Evolutionary conservation across 2,888 invertebrate species (phyloP), one percentile per base, ranked within the genome.

Genomic region (Galerucella pusilla): DNA sequence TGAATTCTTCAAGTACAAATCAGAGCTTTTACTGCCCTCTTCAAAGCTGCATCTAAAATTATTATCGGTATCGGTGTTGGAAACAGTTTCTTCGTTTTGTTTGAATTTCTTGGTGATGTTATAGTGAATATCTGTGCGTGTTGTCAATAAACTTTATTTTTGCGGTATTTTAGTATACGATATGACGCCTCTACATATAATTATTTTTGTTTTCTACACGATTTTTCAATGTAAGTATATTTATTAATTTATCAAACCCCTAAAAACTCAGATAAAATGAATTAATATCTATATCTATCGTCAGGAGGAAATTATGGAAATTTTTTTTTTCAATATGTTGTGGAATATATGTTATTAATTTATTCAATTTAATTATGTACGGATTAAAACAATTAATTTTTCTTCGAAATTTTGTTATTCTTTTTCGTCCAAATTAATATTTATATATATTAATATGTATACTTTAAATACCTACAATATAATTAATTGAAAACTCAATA

Each of bases 1-100:
- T 49, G 46, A 14, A 67, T 54, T 54, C 54, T 67, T 67, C 11
- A 35, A 28, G 68, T 77, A 65, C 74, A 75, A 78, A 75, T 77
- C 67, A 59, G 67, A 57, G 73, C 65, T 75, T 73, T 72, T 73
- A 66, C 71, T 69, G 72, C 73, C 77, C 75, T 75, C 76, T 69
- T 73, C 57, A 68, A 57, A 64, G 68, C 74, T 77, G 68, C 75
- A 74, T 70, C 73, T 49, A 12, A 57, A 57, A 57, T 68, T 42
- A 11, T 49, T 49, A 4, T 49, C 49, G 49, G 49, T 49, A 57
- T 64, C 68, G 49, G 28, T 67, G 49, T 60, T 54, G 35, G 61
- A 42, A 57, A 59, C 68, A 73, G 68, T 59, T 74, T 67, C n/a
- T 52, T 68, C 46, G 57, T 71, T 65, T 75, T 61, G 45, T 69